Percentiles rank a stretch among this genome's conserved stretches.
phyloP scores from a whole-genome alignment of 2,113 vertebrate species.

The Ceratotherium simum region DNA sequence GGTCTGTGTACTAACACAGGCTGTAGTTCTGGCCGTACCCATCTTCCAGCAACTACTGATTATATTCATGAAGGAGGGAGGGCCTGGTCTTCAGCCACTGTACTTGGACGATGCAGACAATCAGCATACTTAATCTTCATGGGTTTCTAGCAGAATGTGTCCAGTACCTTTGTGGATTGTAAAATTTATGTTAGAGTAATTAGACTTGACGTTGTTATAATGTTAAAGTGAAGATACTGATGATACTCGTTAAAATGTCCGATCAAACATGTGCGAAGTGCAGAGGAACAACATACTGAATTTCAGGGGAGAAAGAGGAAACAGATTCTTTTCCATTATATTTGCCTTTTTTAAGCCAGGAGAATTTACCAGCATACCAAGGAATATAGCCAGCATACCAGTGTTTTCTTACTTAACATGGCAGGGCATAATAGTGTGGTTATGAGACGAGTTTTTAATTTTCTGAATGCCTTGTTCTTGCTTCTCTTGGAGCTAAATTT shows the following conservation, averaged over 20 bases:
- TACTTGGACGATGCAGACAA: neutral
- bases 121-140: neutral
- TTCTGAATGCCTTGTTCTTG: constrained; percentile 28
- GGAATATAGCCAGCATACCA: neutral
- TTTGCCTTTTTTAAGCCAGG: constrained; percentile 6
- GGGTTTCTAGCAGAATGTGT: neutral
- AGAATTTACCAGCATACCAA: neutral
- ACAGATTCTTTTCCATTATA: constrained; percentile 4
- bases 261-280: neutral
- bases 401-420: neutral
- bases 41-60: constrained; percentile 13
- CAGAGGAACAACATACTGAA: neutral
- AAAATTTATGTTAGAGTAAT: constrained; percentile 28
- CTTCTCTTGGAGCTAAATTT: constrained; percentile 37
- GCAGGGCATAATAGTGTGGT: neutral
- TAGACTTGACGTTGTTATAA: neutral
- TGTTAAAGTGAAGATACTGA: constrained; percentile 13
- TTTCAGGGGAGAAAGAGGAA: neutral
- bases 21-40: neutral
- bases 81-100: neutral
- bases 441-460: constrained; percentile 38
- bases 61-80: neutral
- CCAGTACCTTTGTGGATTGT: neutral
- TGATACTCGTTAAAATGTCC: neutral
- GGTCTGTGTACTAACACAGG: neutral